Conservation (phyloP, 2,888 invertebrate species). For the Amiota mariae region DNA sequence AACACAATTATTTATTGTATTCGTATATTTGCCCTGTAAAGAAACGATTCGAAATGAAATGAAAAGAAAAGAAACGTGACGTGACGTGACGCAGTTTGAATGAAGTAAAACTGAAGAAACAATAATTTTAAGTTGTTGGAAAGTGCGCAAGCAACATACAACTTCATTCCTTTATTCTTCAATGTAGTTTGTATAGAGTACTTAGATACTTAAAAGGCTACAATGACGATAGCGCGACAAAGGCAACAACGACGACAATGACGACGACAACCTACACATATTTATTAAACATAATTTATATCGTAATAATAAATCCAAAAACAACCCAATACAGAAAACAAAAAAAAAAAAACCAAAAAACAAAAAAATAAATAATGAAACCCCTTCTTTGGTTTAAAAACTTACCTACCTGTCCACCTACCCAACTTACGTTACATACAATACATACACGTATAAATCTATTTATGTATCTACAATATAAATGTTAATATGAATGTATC, state of each 20-base stretch:
- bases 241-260: not conserved
- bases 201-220: too few species aligned
- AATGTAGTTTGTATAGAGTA: too few species aligned
- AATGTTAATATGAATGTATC: too few species aligned
- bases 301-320: slow-evolving; percentile 26
- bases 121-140: slow-evolving; percentile 9
- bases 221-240: not conserved
- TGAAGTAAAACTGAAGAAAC: not conserved
- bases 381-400: slow-evolving; percentile 14
- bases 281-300: slow-evolving; percentile 32
- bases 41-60: too few species aligned
- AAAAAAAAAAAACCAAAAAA: slow-evolving; percentile 5
- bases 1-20: slow-evolving; percentile 9
- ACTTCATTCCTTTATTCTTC: not conserved
- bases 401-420: slow-evolving; percentile 14
- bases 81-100: too few species aligned
- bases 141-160: not conserved
- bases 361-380: slow-evolving; percentile 1
- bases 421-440: slow-evolving; percentile 10
- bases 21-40: too few species aligned
- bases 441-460: not conserved
- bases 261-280: slow-evolving; percentile 25
- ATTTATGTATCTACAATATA: not conserved
- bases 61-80: too few species aligned
- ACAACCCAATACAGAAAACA: slow-evolving; percentile 6